Evolutionary conservation across 2,113 vertebrate genomes (phyloP), one percentile per base, ranked within the genome.

Genomic region (Setophaga coronata): DNA sequence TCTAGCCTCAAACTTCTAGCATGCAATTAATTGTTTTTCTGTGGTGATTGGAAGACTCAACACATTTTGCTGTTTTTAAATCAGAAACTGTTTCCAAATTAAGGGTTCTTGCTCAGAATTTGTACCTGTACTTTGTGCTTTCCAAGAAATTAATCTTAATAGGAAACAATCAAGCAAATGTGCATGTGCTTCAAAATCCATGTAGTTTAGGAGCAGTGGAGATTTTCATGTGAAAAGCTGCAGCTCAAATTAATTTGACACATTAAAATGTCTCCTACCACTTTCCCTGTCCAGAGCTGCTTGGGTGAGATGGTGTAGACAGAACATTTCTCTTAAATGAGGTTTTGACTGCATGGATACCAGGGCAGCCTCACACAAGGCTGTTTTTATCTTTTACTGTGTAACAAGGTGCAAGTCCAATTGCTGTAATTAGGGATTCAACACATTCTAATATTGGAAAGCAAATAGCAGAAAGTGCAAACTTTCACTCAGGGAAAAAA

Each of bases 11-110:
- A 94, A 67, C 47, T 83, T 58, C 64, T 90, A 95, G 74, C 80
- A 93, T 92, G 88, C 73, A 97, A 76, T 85, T 97, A 96, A 96
- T 97, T 97, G 69, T 65, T 81, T 96, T 95, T 94, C 69, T 67
- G 25, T 72, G 34, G 31, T 87, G 91, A 95, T 45, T 92, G 85
- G 70, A 94, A 81, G 24, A 45, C 79, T 93, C 70, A 77, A 57
- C 29, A 76, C 18, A 73, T 92, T 97, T 93, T 71, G 51, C 38
- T 81, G 15, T 9, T 94, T 97, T 93, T 66, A 12, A 92, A 76
- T 62, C 26, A 83, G 45, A 90, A 89, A 25, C 13, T n/a, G 28
- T 88, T 97, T 96, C 56, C 53, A 94, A 96, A 94, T 80, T 51
- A 87, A 73, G 53, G 34, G 80, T 72, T 90, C 19, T 74, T 82